Conservation (phyloP, 2,113 vertebrate species). For the Corynorhinus townsendii region DNA sequence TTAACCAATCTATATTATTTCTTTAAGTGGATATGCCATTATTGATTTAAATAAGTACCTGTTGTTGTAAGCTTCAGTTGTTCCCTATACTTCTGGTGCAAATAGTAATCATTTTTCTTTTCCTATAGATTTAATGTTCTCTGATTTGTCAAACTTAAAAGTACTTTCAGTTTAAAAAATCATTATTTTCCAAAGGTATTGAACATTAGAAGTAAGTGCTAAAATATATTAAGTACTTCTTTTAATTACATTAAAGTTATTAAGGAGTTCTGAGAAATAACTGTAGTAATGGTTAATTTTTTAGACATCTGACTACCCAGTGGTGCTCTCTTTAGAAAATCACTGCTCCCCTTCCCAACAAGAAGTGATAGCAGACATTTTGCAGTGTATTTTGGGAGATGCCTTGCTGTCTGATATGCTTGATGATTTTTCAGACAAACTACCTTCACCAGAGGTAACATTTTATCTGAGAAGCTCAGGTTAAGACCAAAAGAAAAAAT, state of each 20-base stretch:
- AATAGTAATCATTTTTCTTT: not conserved
- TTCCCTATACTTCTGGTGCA: not conserved
- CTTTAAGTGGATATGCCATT: not conserved
- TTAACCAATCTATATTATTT: not conserved
- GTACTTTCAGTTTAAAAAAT: constrained; percentile 20
- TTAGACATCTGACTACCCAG: constrained; percentile 88
- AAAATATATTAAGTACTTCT: not conserved
- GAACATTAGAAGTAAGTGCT: not conserved
- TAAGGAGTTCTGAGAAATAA: constrained; percentile 34
- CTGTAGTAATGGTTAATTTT: constrained; percentile 30
- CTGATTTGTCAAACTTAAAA: not conserved
- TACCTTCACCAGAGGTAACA: constrained; percentile 92
- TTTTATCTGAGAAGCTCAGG: not conserved
- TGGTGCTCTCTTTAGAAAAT: constrained; percentile 92
- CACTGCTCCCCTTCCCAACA: constrained; percentile 89
- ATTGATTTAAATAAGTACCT: not conserved
- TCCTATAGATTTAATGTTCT: not conserved
- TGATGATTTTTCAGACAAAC: constrained; percentile 59
- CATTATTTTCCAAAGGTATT: not conserved
- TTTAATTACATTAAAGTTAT: not conserved
- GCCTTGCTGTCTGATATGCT: constrained; percentile 79
- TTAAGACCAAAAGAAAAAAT: not conserved
- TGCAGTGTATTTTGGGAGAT: constrained; percentile 83
- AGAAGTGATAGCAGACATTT: constrained; percentile 83
- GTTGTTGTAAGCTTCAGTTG: not conserved